These are phyloP conservation scores for Gila orcuttii DNA, from an alignment of 2,113 vertebrate species.

Conservation along the genomic window DNA sequence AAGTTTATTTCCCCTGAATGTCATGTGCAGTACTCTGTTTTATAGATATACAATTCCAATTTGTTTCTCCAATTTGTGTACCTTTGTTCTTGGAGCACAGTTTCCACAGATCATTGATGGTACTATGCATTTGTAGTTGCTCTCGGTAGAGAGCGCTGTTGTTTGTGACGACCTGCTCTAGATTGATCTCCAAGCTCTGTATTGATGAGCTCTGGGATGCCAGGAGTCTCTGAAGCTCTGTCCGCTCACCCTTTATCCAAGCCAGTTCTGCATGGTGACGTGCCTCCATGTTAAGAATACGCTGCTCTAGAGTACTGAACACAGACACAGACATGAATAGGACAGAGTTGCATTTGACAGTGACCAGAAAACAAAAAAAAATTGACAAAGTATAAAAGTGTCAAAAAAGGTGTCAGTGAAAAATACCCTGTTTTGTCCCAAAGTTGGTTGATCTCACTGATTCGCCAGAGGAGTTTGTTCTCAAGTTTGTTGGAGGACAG, in stretches of 20 bases:
- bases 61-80: slow-evolving; percentile 59
- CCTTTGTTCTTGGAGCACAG: slow-evolving; percentile 83
- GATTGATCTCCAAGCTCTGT: slow-evolving; percentile 79
- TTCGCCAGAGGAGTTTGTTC: slow-evolving; percentile 84
- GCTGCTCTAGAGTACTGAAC: slow-evolving; percentile 80
- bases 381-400: background rate
- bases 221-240: slow-evolving; percentile 77
- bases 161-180: slow-evolving; percentile 79
- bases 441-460: slow-evolving; percentile 83
- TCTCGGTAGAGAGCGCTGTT: slow-evolving; percentile 83
- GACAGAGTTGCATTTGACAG: background rate
- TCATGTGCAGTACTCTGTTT: background rate
- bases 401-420: background rate
- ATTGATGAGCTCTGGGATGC: slow-evolving; percentile 79
- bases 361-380: background rate
- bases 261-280: slow-evolving; percentile 80
- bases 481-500: slow-evolving; percentile 85
- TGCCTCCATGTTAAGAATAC: slow-evolving; percentile 83
- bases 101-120: slow-evolving; percentile 77
- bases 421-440: slow-evolving; percentile 83
- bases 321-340: background rate
- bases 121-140: slow-evolving; percentile 82
- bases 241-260: slow-evolving; percentile 78
- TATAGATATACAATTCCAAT: background rate
- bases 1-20: background rate